Evolutionary conservation across 2,888 invertebrate genomes (phyloP).

Genomic region (Cantharis lateralis): DNA sequence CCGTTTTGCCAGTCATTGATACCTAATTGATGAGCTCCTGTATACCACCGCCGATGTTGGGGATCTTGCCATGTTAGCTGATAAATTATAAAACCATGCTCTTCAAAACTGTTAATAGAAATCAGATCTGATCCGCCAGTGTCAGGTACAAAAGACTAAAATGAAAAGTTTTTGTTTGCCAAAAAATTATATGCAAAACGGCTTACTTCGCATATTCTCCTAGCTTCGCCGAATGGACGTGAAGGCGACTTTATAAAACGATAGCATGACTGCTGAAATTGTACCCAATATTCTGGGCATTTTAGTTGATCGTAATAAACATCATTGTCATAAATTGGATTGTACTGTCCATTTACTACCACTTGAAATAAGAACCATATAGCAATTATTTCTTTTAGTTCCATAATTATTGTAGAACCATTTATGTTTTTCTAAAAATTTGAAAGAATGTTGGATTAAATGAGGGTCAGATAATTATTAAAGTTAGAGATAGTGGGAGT

Average conservation of each 20-base stretch:
- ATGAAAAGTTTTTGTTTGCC: constrained; percentile 7
- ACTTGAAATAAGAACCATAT: neutral
- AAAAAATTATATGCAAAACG: constrained; percentile 35
- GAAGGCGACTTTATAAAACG: constrained; percentile 88
- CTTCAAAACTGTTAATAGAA: constrained; percentile 79
- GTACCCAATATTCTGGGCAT: constrained; percentile 90
- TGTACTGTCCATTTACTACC: constrained; percentile 14
- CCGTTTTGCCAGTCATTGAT: constrained; percentile 84
- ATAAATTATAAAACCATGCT: constrained; percentile 85
- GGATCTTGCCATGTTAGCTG: constrained; percentile 84
- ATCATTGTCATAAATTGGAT: constrained; percentile 34
- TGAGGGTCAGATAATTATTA: neutral
- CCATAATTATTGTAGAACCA: neutral
- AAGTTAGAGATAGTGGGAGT: neutral
- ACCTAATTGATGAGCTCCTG: constrained; percentile 76
- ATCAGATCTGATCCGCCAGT: constrained; percentile 72
- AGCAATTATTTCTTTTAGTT: neutral
- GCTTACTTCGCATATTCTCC: constrained; percentile 72
- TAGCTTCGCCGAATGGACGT: constrained; percentile 78
- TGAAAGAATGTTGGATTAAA: neutral
- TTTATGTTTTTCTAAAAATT: neutral
- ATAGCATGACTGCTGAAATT: constrained; percentile 81
- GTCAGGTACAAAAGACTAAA: constrained; percentile 63
- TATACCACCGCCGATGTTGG: constrained; percentile 85
- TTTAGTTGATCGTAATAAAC: constrained; percentile 49